phyloP scores from a whole-genome alignment of 2,797 vertebrate genomes.

The Phrynocephalus vlangalii region DNA sequence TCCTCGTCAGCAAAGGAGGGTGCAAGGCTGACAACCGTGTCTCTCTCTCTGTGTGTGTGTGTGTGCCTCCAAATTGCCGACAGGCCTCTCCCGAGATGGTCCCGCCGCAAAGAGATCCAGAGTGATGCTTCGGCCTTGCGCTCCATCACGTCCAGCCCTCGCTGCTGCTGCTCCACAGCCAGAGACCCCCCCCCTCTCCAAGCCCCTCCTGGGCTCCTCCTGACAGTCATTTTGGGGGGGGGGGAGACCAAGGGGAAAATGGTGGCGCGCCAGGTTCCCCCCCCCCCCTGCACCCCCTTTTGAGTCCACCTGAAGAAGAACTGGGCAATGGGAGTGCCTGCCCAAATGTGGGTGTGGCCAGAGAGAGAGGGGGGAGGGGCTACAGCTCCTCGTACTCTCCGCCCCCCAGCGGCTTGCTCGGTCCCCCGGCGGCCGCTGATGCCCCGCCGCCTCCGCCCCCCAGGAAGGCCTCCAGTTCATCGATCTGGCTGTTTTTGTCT shows the following conservation, averaged over 20 bases:
- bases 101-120: background rate
- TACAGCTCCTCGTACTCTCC: constrained; percentile 97
- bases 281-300: constrained; percentile 37
- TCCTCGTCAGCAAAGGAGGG: constrained; percentile 38
- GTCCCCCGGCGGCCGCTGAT: constrained; percentile 1
- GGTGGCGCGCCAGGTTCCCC: constrained; percentile 34
- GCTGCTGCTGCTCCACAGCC: constrained; percentile 18
- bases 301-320: too few species aligned
- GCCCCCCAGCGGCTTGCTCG: constrained; percentile 79
- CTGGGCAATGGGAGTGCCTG: too few species aligned
- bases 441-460: constrained; percentile 80
- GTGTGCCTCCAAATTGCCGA: background rate
- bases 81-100: too few species aligned
- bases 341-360: background rate
- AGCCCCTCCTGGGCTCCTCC: constrained; percentile 33
- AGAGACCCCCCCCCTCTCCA: too few species aligned
- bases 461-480: constrained; percentile 94
- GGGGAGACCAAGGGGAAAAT: background rate
- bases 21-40: background rate
- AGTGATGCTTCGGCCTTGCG: constrained; percentile 28
- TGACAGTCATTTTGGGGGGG: constrained; percentile 13
- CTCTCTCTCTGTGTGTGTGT: too few species aligned
- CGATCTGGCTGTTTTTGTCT: constrained; percentile 83
- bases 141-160: too few species aligned
- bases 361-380: constrained; percentile 33